phyloP scores from a whole-genome alignment of 2,797 vertebrate species.

The Gymnodraco acuticeps region DNA sequence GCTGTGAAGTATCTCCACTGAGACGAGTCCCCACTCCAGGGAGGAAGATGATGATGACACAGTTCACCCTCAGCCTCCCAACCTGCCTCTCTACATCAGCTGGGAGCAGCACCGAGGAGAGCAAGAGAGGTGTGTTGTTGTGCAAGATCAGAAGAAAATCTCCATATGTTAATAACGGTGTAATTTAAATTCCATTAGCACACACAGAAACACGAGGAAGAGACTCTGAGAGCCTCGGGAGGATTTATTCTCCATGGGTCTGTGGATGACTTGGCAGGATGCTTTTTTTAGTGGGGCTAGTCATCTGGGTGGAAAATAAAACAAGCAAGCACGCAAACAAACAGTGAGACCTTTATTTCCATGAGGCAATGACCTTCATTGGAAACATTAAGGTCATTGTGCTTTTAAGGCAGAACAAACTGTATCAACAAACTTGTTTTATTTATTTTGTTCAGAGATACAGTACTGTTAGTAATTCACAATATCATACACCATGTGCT shows the following conservation, averaged over 20 bases:
- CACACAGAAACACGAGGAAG: constrained; percentile 18
- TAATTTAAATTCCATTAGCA: constrained; percentile 38
- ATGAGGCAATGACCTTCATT: constrained; percentile 36
- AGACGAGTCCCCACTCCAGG: constrained; percentile 19
- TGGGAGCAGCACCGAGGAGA: constrained; percentile 6
- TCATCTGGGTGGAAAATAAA: constrained; percentile 56
- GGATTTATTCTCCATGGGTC: constrained; percentile 39
- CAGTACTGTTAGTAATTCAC: too few relatives aligned
- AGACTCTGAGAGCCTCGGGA: constrained; percentile 23
- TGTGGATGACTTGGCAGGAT: constrained; percentile 36
- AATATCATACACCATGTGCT: too few relatives aligned
- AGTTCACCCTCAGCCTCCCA: constrained; percentile 33
- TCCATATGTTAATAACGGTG: constrained; percentile 43
- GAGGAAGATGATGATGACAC: constrained; percentile 36
- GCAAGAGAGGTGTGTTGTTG: not conserved
- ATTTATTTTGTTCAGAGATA: not conserved
- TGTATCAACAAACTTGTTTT: constrained; percentile 10
- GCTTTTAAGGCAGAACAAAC: not conserved
- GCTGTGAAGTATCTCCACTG: constrained; percentile 33
- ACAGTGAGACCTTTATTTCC: constrained; percentile 26
- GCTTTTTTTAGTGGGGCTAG: constrained; percentile 27
- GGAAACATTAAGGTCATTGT: constrained; percentile 36
- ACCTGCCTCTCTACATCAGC: constrained; percentile 3
- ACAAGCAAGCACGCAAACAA: constrained; percentile 52
- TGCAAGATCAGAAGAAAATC: constrained; percentile 43